A percentile compares a stretch with the other conserved stretches of the same genome.
Conservation (phyloP, 2,113 vertebrate species). For the Thinocorus orbignyianus region DNA sequence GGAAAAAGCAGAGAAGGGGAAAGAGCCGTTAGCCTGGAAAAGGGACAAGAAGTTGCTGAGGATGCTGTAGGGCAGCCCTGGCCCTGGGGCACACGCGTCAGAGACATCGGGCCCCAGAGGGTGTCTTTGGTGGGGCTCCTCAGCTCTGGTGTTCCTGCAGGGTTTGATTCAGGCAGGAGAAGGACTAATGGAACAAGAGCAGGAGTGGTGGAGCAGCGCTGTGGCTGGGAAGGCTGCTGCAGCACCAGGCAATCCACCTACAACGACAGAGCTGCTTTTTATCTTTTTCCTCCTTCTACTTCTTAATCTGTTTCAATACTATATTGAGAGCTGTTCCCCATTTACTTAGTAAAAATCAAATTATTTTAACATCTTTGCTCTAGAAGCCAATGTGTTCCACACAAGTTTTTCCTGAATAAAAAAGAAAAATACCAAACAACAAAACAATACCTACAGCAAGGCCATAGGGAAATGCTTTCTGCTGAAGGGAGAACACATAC, state of each 20-base stretch:
- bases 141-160: neutral
- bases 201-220: neutral
- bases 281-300: neutral
- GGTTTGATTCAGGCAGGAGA: neutral
- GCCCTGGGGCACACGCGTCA: neutral
- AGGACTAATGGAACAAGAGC: rapidly evolving
- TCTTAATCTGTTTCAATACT: neutral
- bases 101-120: neutral
- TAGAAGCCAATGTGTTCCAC: neutral
- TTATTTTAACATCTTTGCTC: neutral
- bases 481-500: neutral
- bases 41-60: rapidly evolving
- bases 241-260: neutral
- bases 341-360: neutral
- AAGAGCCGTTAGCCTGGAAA: neutral
- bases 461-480: neutral
- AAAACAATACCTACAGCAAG: neutral
- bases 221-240: neutral
- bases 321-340: neutral
- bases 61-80: neutral
- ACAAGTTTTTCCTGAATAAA: neutral
- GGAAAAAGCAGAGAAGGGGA: slow-evolving; percentile 26
- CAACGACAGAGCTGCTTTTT: rapidly evolving
- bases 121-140: neutral
- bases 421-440: neutral